Percentiles rank a stretch among this genome's conserved stretches.
Evolutionary conservation across 2,888 invertebrate genomes (phyloP).

Genomic region (Sceliomorpha sp.): DNA sequence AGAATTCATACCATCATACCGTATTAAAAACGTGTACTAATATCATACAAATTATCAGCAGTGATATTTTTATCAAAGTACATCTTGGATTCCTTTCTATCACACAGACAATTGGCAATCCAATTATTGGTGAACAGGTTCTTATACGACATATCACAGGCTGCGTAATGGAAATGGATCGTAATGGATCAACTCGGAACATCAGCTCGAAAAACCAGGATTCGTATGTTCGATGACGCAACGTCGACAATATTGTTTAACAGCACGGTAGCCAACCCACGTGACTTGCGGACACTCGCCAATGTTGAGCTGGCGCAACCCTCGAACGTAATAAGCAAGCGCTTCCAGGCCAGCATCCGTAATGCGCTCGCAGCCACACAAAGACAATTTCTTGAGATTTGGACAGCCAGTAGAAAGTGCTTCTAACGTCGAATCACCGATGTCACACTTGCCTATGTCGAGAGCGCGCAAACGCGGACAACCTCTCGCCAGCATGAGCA

Average conservation of each 20-base stretch:
- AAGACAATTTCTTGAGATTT: constrained; percentile 92
- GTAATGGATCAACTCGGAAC: constrained; percentile 4
- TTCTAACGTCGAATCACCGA: constrained; percentile 93
- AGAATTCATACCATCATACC: too few relatives aligned
- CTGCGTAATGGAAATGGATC: too few relatives aligned
- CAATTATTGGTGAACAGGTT: too few relatives aligned
- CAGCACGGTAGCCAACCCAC: constrained; percentile 92
- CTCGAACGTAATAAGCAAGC: constrained; percentile 93
- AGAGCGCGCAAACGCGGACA: constrained; percentile 92
- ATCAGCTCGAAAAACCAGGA: constrained; percentile 89
- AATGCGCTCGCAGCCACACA: constrained; percentile 94
- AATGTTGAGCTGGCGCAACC: constrained; percentile 94
- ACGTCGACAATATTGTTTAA: constrained; percentile 94
- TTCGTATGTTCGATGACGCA: constrained; percentile 98
- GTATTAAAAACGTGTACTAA: too few relatives aligned
- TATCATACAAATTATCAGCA: too few relatives aligned
- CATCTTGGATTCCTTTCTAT: too few relatives aligned
- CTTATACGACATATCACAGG: too few relatives aligned
- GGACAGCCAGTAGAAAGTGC: constrained; percentile 94
- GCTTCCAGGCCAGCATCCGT: constrained; percentile 94
- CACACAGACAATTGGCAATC: too few relatives aligned
- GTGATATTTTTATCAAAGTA: too few relatives aligned
- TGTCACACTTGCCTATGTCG: constrained; percentile 96
- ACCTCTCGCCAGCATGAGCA: constrained; percentile 91
- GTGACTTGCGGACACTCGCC: constrained; percentile 94